These are phyloP conservation scores for Emydocephalus ijimae DNA, from an alignment of 2,113 vertebrate genomes.

Conservation along the genomic window DNA sequence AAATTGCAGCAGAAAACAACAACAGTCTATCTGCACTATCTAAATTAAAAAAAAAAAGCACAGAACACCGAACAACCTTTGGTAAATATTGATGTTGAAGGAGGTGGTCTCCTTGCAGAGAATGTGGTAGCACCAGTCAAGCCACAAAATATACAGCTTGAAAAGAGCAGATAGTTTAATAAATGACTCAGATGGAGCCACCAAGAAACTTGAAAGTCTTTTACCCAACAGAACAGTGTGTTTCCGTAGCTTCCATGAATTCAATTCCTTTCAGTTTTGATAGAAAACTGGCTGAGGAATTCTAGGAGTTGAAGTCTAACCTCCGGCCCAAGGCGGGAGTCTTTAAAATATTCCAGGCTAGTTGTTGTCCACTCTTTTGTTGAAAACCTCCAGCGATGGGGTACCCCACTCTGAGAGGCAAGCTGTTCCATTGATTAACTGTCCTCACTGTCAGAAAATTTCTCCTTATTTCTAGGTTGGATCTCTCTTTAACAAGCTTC, in stretches of 20 bases:
- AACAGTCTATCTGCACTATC: conserved; percentile 22
- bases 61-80: conserved; percentile 34
- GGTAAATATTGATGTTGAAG: conserved; percentile 64
- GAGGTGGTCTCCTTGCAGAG: conserved; percentile 34
- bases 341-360: not conserved
- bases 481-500: too few species aligned
- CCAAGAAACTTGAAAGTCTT: not conserved
- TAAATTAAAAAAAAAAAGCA: not conserved
- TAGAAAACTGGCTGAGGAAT: not conserved
- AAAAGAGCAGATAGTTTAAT: conserved; percentile 7
- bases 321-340: not conserved
- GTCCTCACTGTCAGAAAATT: too few species aligned
- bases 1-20: conserved; percentile 16
- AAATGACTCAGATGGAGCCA: conserved; percentile 18
- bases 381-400: too few species aligned
- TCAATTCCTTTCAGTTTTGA: not conserved
- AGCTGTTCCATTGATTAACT: too few species aligned
- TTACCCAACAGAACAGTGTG: conserved; percentile 5
- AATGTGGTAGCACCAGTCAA: conserved; percentile 26
- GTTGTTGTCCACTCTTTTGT: not conserved
- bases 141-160: conserved; percentile 15
- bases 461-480: too few species aligned
- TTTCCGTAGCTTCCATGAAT: not conserved
- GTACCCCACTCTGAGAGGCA: too few species aligned
- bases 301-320: not conserved